Base-by-base conservation (phyloP, 2,797 vertebrate species). In the Scolopax rusticola region DNA sequence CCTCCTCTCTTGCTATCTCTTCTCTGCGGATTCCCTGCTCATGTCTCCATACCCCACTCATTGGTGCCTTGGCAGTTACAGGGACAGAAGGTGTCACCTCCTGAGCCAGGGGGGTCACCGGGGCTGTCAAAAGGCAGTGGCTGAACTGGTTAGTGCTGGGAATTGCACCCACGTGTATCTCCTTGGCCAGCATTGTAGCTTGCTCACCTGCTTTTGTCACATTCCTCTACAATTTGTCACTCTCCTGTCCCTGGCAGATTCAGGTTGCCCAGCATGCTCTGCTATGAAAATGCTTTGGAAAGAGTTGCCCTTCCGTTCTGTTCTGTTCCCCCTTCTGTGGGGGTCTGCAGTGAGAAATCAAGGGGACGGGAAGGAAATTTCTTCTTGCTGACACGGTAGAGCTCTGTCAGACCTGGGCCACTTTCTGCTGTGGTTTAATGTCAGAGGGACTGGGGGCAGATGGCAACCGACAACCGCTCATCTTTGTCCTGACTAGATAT, bases 21-120 rank as follows among this genome's bases (percentile, higher is more conserved):
- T 48, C 73, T 65, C 77, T 61, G 13, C 6, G 2, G 63, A 54
- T 84, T 93, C 92, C 40, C 45, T 80, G 47, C 50, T 71, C 2
- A 1, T 30, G 7, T 63, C 47, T 25, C 1, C 0, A 20, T 33
- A 27, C 33, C 41, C 16, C 0, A 0, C 4, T 45, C 51, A 19
- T 45, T 45, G 50, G 25, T 81, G 60, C 63, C 36, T 48, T 2
- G 1, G 63, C 33, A 16, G 50, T 71, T 48, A 54, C 65, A 70
- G 28, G 60, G 7, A 33, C 48, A 19, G 57, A 28, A 0, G 1
- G 15, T 32, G 50, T 61, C 70, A 50, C 16, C 60, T 40, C 25
- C 74, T 2, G 2, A 82, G 47, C 50, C 53, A 71, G 32, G 11
- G 45, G 36, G 21, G 25, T 76, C 54, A 69, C 67, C 27, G 25